These are phyloP conservation scores for Alentia gelatinosa DNA, from an alignment of 2,888 invertebrate species.

Conservation along the genomic window DNA sequence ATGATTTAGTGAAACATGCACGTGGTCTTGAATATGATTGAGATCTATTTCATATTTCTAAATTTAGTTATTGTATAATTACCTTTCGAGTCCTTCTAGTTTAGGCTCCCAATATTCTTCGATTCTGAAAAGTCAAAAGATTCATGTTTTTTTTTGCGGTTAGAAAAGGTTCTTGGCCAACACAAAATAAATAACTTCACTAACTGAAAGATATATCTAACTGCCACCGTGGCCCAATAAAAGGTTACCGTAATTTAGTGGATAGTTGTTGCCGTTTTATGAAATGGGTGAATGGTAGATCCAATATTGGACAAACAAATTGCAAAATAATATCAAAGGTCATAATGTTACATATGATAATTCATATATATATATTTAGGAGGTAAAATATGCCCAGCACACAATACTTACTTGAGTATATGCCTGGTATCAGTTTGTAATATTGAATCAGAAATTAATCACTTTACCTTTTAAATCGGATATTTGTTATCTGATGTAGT, in stretches of 20 bases:
- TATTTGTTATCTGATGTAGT: constrained; percentile 76
- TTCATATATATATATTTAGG: neutral
- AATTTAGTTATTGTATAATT: neutral
- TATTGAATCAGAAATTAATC: neutral
- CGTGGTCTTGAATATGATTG: neutral
- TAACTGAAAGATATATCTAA: neutral
- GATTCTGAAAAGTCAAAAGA: constrained; percentile 84
- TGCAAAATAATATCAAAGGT: neutral
- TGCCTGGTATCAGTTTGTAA: neutral
- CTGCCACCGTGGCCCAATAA: neutral
- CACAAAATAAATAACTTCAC: neutral
- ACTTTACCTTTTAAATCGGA: constrained; percentile 71
- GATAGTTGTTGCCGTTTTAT: neutral
- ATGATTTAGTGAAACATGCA: neutral
- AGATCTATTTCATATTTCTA: neutral
- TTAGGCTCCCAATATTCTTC: constrained; percentile 87
- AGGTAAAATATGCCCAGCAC: no score
- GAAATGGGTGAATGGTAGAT: neutral
- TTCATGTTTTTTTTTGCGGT: neutral
- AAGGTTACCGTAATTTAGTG: neutral
- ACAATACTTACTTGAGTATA: neutral
- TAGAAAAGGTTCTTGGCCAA: neutral
- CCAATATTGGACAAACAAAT: neutral
- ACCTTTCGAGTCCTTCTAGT: constrained; percentile 86
- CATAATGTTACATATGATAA: no score